Evolutionary conservation across 2,113 vertebrate species (phyloP).

Genomic region (Tupaia tana): DNA sequence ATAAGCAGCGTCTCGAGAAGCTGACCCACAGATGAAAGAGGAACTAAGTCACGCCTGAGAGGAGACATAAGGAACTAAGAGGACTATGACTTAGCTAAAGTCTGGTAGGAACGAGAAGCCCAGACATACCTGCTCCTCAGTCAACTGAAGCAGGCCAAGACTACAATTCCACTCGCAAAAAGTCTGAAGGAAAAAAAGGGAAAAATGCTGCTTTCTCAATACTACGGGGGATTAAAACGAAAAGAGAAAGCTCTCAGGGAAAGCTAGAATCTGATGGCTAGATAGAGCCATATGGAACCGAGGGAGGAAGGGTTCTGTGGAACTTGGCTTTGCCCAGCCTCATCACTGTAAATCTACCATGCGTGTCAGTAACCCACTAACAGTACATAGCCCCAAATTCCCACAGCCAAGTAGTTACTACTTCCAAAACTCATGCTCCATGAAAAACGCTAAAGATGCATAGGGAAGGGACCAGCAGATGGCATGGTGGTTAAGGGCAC

Average conservation of each 20-base stretch:
- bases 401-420: not conserved
- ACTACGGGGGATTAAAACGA: not conserved
- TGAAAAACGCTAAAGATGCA: not conserved
- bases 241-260: not conserved
- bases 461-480: not conserved
- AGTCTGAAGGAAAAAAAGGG: conserved; percentile 58
- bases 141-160: not conserved
- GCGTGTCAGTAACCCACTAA: not conserved
- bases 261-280: not conserved
- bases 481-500: no score
- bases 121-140: conserved; percentile 37
- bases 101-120: not conserved
- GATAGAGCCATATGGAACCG: not conserved
- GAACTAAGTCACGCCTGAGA: conserved; percentile 56
- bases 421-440: not conserved
- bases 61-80: conserved; percentile 32
- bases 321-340: not conserved
- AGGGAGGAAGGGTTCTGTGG: not conserved
- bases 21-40: conserved; percentile 44
- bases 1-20: conserved; percentile 40
- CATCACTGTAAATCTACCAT: not conserved
- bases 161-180: conserved; percentile 37
- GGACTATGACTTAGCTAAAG: conserved; percentile 16
- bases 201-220: conserved; percentile 33
- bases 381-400: not conserved